These are phyloP conservation scores for Thera obeliscata DNA, from an alignment of 2,888 invertebrate species.

Conservation along the genomic window DNA sequence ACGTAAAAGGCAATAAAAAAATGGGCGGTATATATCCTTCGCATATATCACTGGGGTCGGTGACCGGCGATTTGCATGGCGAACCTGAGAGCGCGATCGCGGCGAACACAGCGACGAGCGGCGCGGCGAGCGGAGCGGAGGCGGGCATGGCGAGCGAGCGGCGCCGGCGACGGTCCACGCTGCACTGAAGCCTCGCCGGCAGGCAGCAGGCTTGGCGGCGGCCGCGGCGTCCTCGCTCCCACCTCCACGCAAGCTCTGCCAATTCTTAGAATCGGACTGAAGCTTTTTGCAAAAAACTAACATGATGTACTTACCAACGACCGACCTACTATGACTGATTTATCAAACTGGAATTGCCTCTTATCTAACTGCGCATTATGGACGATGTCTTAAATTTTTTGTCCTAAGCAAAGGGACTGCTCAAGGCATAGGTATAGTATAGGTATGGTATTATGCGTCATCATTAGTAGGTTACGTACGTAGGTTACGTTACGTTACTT, in stretches of 20 bases:
- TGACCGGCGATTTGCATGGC: constrained; percentile 70
- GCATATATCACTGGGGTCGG: constrained; percentile 62
- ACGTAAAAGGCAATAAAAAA: constrained; percentile 43
- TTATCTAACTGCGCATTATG: not conserved
- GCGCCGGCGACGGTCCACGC: constrained; percentile 47
- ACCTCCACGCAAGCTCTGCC: constrained; percentile 7
- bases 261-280: constrained; percentile 12
- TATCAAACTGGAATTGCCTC: not conserved
- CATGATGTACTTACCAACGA: not conserved
- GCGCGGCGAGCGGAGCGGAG: constrained; percentile 55
- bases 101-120: constrained; percentile 49
- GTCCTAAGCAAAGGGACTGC: too few species aligned
- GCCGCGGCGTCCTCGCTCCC: not conserved
- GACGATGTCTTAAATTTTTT: too few species aligned
- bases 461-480: too few species aligned
- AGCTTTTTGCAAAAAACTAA: constrained; percentile 13
- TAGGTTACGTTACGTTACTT: too few species aligned
- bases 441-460: too few species aligned
- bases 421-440: too few species aligned
- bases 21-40: constrained; percentile 44
- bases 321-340: not conserved
- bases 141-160: constrained; percentile 43
- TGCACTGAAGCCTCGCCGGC: constrained; percentile 47
- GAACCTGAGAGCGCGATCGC: constrained; percentile 57
- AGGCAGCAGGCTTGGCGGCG: constrained; percentile 12